Percentiles rank a stretch among this genome's conserved stretches.
Evolutionary conservation across 2,113 vertebrate species (phyloP).

Genomic region (Vidua chalybeata): DNA sequence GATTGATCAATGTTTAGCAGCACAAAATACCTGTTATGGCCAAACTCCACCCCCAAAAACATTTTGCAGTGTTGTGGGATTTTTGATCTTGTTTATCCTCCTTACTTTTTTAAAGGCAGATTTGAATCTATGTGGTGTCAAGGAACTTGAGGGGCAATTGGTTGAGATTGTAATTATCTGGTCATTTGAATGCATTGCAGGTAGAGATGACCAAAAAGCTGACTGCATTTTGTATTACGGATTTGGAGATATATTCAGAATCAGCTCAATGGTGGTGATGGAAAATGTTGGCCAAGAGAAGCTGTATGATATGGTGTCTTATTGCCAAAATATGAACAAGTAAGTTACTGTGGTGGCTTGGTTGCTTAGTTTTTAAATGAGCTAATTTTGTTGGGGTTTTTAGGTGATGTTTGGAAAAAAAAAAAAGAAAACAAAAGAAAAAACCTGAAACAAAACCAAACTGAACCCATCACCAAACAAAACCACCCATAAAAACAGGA

Average conservation of each 20-base stretch:
- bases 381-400: background rate
- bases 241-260: slow-evolving; percentile 92
- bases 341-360: slow-evolving; percentile 43
- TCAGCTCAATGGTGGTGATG: slow-evolving; percentile 98
- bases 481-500: background rate
- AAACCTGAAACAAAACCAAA: background rate
- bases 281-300: slow-evolving; percentile 96
- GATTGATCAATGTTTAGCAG: background rate
- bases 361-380: background rate
- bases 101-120: background rate
- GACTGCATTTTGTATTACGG: slow-evolving; percentile 94
- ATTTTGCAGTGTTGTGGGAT: background rate
- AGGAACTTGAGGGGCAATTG: background rate
- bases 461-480: background rate
- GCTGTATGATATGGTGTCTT: slow-evolving; percentile 91
- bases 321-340: slow-evolving; percentile 87
- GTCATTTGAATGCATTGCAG: slow-evolving; percentile 68
- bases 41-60: rapidly evolving
- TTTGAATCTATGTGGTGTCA: background rate
- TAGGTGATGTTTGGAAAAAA: background rate
- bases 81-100: background rate
- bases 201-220: slow-evolving; percentile 88
- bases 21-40: background rate
- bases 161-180: background rate
- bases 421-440: background rate